Base-by-base conservation (phyloP, 2,888 invertebrate genomes). In the Philaethria dido region DNA sequence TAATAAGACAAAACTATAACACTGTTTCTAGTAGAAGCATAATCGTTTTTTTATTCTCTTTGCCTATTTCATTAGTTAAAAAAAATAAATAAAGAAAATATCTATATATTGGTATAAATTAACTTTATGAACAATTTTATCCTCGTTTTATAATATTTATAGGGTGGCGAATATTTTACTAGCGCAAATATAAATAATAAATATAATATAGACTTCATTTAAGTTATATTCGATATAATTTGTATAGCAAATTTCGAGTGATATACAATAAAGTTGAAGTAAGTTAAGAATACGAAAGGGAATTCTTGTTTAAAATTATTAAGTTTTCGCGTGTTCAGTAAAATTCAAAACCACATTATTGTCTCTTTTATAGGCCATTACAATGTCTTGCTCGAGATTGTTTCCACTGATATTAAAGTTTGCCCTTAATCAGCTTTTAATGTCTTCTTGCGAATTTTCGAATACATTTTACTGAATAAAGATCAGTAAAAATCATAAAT, bases 291-390 rank as follows among this genome's bases (percentile, higher is more conserved):
- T 60, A 33, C 33, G 18, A 25, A 9, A 60, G 29, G 45, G 25
- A 45, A 44, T 60, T 20, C 42, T 44, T 42, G 45, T 45, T 45
- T 33, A 45, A 60, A 45, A 60, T 60, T 45, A 65, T 65, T 44
- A 65, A 59, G 64, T 42, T 65, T 50, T 65, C 44, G 64, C 59
- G 50, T 65, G 59, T 59, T 50, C 42, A 20, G 48, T 59, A 65
- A 47, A 57, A 47, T 65, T 59, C 59, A 20, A 45, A 60, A 50
- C 42, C 42, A 64, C 20, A 36, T 57, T 57, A 65, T 59, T 65
- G 64, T 65, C 59, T 65, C 82, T 80, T 84, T 79, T 78, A 81
- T 78, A 64, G 45, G 77, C 78, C 80, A 74, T 71, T 70, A 72
- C 71, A 62, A 72, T 72, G 69, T 67, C 69, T 72, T 45, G 45